A percentile compares a stretch with the other conserved stretches of the same genome.
These are phyloP conservation scores for Melanotaenia trifasciata DNA, from an alignment of 2,797 vertebrate genomes.

Conservation along the genomic window DNA sequence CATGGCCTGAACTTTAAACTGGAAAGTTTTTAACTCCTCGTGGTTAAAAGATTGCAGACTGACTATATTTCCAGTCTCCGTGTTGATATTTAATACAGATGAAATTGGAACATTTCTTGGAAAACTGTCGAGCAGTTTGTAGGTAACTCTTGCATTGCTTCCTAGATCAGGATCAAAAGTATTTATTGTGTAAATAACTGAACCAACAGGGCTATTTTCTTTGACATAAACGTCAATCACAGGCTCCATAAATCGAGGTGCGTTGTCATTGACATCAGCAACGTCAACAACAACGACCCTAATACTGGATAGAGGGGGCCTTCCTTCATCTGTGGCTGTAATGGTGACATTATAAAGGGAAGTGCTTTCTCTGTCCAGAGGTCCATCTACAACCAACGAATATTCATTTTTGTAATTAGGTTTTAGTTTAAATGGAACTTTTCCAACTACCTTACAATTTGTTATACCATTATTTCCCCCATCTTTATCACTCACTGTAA, in stretches of 20 bases:
- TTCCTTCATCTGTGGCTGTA: conserved; percentile 84
- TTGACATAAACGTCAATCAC: conserved; percentile 85
- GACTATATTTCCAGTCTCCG: conserved; percentile 54
- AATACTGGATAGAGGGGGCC: conserved; percentile 83
- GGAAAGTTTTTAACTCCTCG: conserved; percentile 16
- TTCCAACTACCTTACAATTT: conserved; percentile 51
- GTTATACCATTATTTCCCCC: conserved; percentile 72
- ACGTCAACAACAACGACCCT: conserved; percentile 84
- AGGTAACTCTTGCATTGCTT: conserved; percentile 84
- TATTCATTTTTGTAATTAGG: conserved; percentile 75
- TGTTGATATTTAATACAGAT: conserved; percentile 73
- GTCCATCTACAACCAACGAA: conserved; percentile 84
- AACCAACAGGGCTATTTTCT: conserved; percentile 86
- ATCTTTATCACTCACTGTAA: conserved; percentile 77
- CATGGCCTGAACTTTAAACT: neutral
- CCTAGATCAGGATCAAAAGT: conserved; percentile 81
- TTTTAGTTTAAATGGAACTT: conserved; percentile 71
- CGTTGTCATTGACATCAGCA: conserved; percentile 90
- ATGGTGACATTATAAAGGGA: conserved; percentile 87
- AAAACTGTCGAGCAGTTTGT: conserved; percentile 77
- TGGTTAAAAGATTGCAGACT: conserved; percentile 35
- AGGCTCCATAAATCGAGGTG: conserved; percentile 82
- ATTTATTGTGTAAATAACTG: conserved; percentile 76
- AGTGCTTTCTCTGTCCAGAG: conserved; percentile 85
- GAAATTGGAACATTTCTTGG: conserved; percentile 77